Evolutionary conservation across 1,140 invertebrate species (phyloP).

Genomic region (Lepidostoma basale): DNA sequence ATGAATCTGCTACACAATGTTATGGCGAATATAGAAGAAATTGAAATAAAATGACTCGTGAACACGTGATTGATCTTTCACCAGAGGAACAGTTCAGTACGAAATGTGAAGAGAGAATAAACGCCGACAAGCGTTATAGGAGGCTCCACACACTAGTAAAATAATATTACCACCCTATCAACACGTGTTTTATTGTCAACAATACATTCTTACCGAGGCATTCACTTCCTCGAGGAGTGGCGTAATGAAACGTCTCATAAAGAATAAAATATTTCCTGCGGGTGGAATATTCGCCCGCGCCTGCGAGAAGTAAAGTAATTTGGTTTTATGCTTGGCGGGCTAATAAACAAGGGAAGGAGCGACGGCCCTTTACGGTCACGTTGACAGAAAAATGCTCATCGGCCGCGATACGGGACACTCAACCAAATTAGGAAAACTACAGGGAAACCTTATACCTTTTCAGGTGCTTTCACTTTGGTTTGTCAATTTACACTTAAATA

Average conservation of each 20-base stretch:
- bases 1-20: too few relatives aligned
- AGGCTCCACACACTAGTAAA: too few relatives aligned
- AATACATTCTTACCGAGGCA: conserved; percentile 10
- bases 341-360: conserved; percentile 38
- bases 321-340: conserved; percentile 35
- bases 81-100: too few relatives aligned
- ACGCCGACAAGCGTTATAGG: too few relatives aligned
- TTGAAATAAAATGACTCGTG: too few relatives aligned
- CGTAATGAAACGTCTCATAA: conserved; percentile 39
- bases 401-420: conserved; percentile 28
- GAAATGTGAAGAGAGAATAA: too few relatives aligned
- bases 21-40: too few relatives aligned
- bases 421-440: conserved; percentile 36
- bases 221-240: conserved; percentile 25
- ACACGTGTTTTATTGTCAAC: conserved; percentile 14
- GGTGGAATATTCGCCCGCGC: neutral
- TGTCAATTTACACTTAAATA: too few relatives aligned
- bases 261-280: conserved; percentile 20
- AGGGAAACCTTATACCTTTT: too few relatives aligned
- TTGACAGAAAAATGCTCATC: conserved; percentile 42
- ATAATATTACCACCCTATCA: conserved; percentile 5
- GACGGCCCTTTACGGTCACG: conserved; percentile 27
- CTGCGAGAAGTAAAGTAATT: conserved; percentile 34
- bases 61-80: too few relatives aligned
- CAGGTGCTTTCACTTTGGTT: too few relatives aligned